Conservation (phyloP, 2,888 invertebrate species). For the Cynaeus angustus region DNA sequence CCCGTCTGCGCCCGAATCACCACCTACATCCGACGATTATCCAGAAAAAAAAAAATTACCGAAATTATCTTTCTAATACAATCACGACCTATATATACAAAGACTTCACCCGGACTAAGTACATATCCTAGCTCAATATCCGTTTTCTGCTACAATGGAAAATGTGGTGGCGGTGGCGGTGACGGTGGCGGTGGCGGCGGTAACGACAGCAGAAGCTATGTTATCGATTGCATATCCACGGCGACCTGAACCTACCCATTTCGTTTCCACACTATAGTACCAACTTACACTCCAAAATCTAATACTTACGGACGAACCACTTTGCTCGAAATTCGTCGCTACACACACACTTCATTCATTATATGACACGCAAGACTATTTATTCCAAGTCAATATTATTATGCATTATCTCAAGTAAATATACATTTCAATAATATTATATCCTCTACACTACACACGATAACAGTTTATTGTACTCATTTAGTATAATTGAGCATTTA, state of each 20-base stretch:
- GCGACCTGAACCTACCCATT: slow-evolving; percentile 52
- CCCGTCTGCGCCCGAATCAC: slow-evolving; percentile 12
- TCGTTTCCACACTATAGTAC: slow-evolving; percentile 43
- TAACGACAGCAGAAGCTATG: slow-evolving; percentile 47
- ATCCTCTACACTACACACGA: slow-evolving; percentile 14
- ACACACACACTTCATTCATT: slow-evolving; percentile 24
- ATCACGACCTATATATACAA: slow-evolving; percentile 4
- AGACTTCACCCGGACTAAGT: neutral
- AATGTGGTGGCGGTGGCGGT: slow-evolving; percentile 33
- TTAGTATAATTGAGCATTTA: slow-evolving; percentile 5
- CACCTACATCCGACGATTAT: neutral
- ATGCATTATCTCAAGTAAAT: slow-evolving; percentile 31
- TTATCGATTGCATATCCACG: slow-evolving; percentile 52
- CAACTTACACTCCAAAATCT: slow-evolving; percentile 22
- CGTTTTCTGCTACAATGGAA: slow-evolving; percentile 39
- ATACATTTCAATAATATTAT: slow-evolving; percentile 36
- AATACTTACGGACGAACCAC: slow-evolving; percentile 24
- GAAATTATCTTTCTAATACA: slow-evolving; percentile 9
- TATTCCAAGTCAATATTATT: slow-evolving; percentile 25
- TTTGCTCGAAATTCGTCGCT: slow-evolving; percentile 18
- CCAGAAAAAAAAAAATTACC: too few relatives aligned
- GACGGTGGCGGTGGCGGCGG: slow-evolving; percentile 37
- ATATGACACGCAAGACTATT: slow-evolving; percentile 19
- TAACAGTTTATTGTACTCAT: slow-evolving; percentile 18
- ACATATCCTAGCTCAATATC: slow-evolving; percentile 23